Evolutionary conservation across 2,888 invertebrate genomes (phyloP).

Genomic region (Meloe dianella): DNA sequence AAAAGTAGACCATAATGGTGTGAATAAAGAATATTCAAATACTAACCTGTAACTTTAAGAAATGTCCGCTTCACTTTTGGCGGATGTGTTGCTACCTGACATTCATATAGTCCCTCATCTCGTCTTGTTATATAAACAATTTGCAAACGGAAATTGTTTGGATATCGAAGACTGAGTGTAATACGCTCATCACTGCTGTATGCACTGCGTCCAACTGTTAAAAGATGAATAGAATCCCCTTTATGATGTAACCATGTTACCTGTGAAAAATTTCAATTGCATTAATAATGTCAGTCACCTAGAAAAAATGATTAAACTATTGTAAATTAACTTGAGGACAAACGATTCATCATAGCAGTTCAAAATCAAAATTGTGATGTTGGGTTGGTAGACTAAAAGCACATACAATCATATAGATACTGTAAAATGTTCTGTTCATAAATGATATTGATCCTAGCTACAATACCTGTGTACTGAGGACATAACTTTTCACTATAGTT

Average conservation of each 20-base stretch:
- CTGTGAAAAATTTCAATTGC: no score
- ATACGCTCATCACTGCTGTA: slow-evolving; percentile 67
- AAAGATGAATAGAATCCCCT: slow-evolving; percentile 64
- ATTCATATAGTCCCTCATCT: slow-evolving; percentile 70
- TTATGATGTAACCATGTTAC: slow-evolving; percentile 68
- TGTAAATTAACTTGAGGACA: no score
- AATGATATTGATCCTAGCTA: neutral
- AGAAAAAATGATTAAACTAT: no score
- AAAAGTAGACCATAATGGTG: neutral
- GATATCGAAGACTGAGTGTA: slow-evolving; percentile 66
- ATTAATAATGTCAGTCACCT: no score
- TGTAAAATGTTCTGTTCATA: neutral
- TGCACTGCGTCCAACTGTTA: slow-evolving; percentile 65
- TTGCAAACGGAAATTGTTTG: slow-evolving; percentile 69
- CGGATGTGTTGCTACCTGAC: slow-evolving; percentile 70
- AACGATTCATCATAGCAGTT: no score
- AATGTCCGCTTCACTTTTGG: slow-evolving; percentile 66
- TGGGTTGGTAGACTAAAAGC: no score
- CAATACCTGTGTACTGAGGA: no score
- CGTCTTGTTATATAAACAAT: slow-evolving; percentile 65
- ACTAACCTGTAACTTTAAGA: slow-evolving; percentile 62
- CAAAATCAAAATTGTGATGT: slow-evolving; percentile 10
- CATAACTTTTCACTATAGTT: no score
- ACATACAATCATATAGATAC: neutral
- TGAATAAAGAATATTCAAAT: neutral